Conservation (phyloP, 2,888 invertebrate species). For the Melitaea athalia region DNA sequence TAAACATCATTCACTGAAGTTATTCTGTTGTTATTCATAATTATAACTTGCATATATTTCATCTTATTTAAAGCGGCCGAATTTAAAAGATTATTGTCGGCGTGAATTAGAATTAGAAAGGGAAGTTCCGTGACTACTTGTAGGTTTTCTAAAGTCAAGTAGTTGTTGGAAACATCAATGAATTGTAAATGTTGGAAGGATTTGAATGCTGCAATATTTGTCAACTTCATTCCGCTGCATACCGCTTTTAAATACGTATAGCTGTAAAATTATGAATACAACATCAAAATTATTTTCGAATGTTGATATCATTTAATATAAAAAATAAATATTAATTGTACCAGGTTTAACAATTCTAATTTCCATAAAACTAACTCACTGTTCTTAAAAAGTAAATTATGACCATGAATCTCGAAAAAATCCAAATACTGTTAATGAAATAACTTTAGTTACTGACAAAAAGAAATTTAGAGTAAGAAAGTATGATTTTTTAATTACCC, state of each 20-base stretch:
- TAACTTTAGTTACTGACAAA: no score
- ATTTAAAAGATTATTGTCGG: conserved; percentile 77
- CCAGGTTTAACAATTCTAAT: no score
- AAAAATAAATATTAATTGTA: no score
- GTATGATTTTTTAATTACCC: conserved; percentile 54
- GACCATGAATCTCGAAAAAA: no score
- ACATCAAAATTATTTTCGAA: neutral
- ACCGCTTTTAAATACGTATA: conserved; percentile 83
- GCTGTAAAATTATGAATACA: conserved; percentile 51
- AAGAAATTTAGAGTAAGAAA: neutral
- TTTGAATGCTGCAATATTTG: conserved; percentile 75
- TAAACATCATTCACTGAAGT: conserved; percentile 74
- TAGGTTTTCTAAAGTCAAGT: conserved; percentile 69
- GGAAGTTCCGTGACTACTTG: conserved; percentile 77
- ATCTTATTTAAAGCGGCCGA: conserved; percentile 75
- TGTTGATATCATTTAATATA: no score
- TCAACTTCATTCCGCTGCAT: conserved; percentile 74
- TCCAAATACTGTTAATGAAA: no score
- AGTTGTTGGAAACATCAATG: conserved; percentile 82
- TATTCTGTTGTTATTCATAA: conserved; percentile 80
- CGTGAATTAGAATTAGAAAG: conserved; percentile 80
- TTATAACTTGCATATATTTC: conserved; percentile 83
- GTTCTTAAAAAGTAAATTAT: no score
- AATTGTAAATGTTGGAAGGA: conserved; percentile 81
- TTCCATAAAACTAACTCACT: no score